Evolutionary conservation across 2,888 invertebrate genomes (phyloP).

Genomic region (Sycophila texana): DNA sequence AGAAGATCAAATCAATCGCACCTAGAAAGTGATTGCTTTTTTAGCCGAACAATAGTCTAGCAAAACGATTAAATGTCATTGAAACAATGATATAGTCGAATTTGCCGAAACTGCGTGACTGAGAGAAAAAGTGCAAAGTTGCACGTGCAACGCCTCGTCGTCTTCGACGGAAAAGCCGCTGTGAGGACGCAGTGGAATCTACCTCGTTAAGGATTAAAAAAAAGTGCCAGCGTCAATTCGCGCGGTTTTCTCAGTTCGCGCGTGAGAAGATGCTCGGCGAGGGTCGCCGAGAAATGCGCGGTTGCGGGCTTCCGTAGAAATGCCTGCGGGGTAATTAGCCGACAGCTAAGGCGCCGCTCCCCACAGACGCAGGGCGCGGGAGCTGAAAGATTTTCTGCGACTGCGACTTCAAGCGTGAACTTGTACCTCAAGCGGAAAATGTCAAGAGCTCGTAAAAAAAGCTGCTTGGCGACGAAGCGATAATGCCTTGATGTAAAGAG

Average conservation of each 20-base stretch:
- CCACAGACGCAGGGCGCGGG: constrained; percentile 5
- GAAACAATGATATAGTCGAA: too few species aligned
- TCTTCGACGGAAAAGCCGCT: too few species aligned
- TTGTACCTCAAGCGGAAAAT: constrained; percentile 40
- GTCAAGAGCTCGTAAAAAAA: constrained; percentile 52
- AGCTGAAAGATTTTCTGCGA: constrained; percentile 59
- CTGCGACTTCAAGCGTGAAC: constrained; percentile 11
- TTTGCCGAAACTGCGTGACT: too few species aligned
- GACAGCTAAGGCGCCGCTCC: constrained; percentile 38
- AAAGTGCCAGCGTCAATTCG: neutral
- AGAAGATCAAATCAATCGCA: too few species aligned
- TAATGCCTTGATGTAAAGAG: constrained; percentile 7
- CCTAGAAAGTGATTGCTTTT: too few species aligned
- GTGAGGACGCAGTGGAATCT: too few species aligned
- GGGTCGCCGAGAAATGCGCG: neutral
- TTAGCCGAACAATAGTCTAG: too few species aligned
- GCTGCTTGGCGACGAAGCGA: constrained; percentile 13
- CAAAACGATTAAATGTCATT: too few species aligned
- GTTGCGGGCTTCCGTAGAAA: constrained; percentile 24
- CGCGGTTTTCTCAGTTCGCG: neutral
- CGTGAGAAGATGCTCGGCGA: constrained; percentile 4
- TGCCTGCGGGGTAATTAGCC: constrained; percentile 61
- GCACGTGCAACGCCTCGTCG: too few species aligned
- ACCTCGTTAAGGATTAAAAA: too few species aligned
- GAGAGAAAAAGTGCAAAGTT: too few species aligned